Evolutionary conservation across 2,113 vertebrate species (phyloP).

Genomic region (Ailurus styani): DNA sequence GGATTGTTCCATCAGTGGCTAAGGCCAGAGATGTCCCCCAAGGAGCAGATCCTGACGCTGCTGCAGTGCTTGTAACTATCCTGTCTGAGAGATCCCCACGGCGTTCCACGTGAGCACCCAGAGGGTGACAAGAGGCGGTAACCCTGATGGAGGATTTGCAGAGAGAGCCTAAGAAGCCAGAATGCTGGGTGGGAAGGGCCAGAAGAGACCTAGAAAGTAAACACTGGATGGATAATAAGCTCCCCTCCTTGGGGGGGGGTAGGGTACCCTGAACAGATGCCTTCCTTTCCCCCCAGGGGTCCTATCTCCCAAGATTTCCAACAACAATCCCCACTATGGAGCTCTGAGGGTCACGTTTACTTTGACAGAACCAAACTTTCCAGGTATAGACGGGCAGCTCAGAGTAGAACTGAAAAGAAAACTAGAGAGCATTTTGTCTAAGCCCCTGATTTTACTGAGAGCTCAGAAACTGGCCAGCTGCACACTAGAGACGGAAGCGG

Average conservation of each 20-base stretch:
- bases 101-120: background rate
- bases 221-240: background rate
- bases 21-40: background rate
- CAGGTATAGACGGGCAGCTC: background rate
- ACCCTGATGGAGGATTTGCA: background rate
- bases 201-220: background rate
- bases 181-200: background rate
- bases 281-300: background rate
- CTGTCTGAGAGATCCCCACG: background rate
- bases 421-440: background rate
- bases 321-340: background rate
- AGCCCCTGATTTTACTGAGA: background rate
- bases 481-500: no score
- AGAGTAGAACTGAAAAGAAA: background rate
- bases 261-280: background rate
- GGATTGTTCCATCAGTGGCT: background rate
- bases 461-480: background rate
- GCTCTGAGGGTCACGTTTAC: background rate
- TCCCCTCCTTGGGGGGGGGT: background rate
- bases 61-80: background rate
- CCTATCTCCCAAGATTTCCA: background rate
- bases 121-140: background rate
- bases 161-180: background rate
- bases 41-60: background rate
- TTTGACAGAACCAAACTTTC: background rate